Evolutionary conservation across 1,140 invertebrate species (phyloP).

Genomic region (Macrocentrus cingulum): DNA sequence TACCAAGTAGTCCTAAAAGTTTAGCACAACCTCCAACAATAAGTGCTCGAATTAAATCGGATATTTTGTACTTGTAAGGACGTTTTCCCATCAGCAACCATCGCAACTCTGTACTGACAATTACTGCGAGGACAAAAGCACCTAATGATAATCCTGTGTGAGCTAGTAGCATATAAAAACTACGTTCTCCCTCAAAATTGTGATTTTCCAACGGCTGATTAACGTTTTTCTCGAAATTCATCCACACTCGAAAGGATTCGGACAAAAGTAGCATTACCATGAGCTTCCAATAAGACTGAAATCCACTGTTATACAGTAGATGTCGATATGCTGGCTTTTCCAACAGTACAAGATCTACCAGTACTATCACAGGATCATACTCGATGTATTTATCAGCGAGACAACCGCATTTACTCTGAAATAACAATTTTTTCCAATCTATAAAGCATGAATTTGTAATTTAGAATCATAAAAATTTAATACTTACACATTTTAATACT

Average conservation of each 20-base stretch:
- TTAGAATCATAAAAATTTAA: no score
- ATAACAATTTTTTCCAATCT: not conserved
- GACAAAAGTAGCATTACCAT: conserved; percentile 48
- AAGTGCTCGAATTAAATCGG: conserved; percentile 43
- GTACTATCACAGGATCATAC: conserved; percentile 80
- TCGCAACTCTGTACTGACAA: conserved; percentile 44
- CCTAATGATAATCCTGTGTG: conserved; percentile 45
- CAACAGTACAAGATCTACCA: conserved; percentile 79
- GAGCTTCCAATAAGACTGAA: conserved; percentile 61
- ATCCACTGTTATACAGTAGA: conserved; percentile 75
- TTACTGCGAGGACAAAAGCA: conserved; percentile 39
- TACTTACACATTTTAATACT: conserved; percentile 72
- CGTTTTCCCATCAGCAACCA: conserved; percentile 37
- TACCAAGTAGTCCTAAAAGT: conserved; percentile 47
- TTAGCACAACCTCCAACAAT: conserved; percentile 52
- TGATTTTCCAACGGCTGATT: not conserved
- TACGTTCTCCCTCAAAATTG: conserved; percentile 40
- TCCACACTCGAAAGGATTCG: conserved; percentile 50
- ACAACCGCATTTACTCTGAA: conserved; percentile 69
- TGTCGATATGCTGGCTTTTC: conserved; percentile 80
- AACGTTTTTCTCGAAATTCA: conserved; percentile 25
- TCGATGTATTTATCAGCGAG: conserved; percentile 87
- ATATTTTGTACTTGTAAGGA: conserved; percentile 40
- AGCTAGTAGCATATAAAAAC: conserved; percentile 47
- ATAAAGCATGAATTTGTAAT: no score